Conservation (phyloP, 2,888 invertebrate genomes). For the Augiades crinisus region DNA sequence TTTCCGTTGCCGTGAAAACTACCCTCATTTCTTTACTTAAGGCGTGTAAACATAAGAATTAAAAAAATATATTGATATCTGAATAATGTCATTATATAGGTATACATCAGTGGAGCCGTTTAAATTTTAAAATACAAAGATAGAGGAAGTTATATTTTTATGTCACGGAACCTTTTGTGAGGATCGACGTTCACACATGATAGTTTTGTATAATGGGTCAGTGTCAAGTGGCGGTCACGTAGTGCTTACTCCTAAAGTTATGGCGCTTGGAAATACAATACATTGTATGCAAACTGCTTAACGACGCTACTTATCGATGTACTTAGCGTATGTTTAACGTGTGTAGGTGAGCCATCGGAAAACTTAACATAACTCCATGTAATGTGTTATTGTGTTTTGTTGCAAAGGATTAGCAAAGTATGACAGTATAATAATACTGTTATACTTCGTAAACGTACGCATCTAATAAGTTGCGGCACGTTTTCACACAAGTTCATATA, state of each 20-base stretch:
- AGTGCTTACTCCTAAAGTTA: constrained; percentile 69
- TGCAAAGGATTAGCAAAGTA: no score
- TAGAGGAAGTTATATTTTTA: constrained; percentile 4
- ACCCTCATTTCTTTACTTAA: no score
- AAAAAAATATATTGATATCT: no score
- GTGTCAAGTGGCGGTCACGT: constrained; percentile 72
- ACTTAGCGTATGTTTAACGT: background rate
- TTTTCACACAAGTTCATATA: no score
- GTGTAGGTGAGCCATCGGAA: background rate
- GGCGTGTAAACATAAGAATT: no score
- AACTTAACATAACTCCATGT: background rate
- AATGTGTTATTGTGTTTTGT: background rate
- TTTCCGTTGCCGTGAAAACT: no score
- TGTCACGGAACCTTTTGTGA: constrained; percentile 41
- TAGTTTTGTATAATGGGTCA: constrained; percentile 54
- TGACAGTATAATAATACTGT: no score
- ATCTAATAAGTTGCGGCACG: no score
- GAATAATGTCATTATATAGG: no score
- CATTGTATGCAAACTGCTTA: constrained; percentile 46
- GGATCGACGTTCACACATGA: constrained; percentile 35
- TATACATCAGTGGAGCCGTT: no score
- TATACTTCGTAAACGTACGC: no score
- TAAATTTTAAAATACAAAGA: no score
- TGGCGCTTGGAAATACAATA: constrained; percentile 61
- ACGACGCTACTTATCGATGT: constrained; percentile 14